Percentiles rank a stretch among this genome's conserved stretches.
phyloP scores from a whole-genome alignment of 2,113 vertebrate genomes.

The Mobula birostris region DNA sequence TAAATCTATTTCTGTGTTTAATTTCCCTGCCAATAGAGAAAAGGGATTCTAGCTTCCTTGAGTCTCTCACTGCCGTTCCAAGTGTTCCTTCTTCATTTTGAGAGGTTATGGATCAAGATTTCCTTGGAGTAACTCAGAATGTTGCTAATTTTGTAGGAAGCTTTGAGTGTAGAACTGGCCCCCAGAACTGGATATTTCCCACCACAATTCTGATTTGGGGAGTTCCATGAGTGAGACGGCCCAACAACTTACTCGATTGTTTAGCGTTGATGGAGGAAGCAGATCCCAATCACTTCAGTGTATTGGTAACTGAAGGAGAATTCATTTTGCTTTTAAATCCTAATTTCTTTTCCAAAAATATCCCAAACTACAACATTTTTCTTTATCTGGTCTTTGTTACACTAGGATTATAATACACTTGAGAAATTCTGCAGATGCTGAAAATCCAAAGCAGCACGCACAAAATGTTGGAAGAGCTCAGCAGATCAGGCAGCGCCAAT shows the following conservation, averaged over 20 bases:
- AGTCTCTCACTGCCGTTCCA: too few species aligned
- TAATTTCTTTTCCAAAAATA: not conserved
- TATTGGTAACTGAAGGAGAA: not conserved
- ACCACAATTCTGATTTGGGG: not conserved
- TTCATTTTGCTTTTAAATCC: not conserved
- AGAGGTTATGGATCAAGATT: too few species aligned
- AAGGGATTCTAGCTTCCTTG: not conserved
- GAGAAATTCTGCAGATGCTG: too few species aligned
- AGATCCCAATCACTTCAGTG: not conserved
- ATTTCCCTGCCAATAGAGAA: too few species aligned
- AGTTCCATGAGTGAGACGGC: not conserved
- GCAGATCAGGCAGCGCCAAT: too few species aligned
- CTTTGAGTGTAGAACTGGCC: too few species aligned
- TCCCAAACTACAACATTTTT: not conserved
- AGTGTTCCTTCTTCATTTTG: too few species aligned
- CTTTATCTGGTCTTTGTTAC: not conserved
- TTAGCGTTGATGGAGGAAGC: not conserved
- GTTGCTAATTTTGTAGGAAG: too few species aligned
- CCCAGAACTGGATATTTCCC: not conserved
- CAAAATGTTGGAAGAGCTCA: too few species aligned
- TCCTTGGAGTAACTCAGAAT: too few species aligned
- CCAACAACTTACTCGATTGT: not conserved
- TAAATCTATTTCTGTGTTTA: not conserved
- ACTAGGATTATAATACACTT: not conserved
- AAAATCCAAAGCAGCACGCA: too few species aligned